phyloP scores from a whole-genome alignment of 2,113 vertebrate genomes.

The Hemicordylus capensis region DNA sequence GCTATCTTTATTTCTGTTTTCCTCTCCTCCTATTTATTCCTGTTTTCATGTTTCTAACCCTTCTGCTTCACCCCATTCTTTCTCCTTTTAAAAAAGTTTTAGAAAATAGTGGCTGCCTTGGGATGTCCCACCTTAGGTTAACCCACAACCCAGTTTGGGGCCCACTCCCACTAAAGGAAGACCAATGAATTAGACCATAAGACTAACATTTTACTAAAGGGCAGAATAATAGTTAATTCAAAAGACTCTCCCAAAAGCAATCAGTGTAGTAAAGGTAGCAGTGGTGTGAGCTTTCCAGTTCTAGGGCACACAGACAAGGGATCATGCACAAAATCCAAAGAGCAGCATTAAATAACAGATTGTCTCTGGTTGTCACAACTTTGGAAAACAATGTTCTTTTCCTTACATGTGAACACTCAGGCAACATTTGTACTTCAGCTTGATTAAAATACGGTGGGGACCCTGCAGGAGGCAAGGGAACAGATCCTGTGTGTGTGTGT shows the following conservation, averaged over 20 bases:
- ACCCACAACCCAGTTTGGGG: too few species aligned
- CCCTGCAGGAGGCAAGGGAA: not conserved
- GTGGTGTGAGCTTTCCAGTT: too few species aligned
- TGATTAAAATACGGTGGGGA: not conserved
- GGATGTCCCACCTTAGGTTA: too few species aligned
- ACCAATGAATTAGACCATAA: too few species aligned
- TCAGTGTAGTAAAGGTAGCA: too few species aligned
- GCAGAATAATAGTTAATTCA: not conserved
- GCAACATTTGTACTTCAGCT: not conserved
- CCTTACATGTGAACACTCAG: not conserved
- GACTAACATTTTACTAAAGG: not conserved
- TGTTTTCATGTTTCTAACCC: too few species aligned
- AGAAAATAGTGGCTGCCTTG: not conserved
- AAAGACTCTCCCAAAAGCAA: not conserved
- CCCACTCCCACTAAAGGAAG: too few species aligned
- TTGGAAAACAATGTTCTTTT: not conserved
- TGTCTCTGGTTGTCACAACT: not conserved
- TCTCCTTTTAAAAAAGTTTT: not conserved
- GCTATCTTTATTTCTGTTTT: too few species aligned
- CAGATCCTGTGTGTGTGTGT: too few species aligned
- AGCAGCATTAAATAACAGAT: not conserved
- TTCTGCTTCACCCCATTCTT: too few species aligned
- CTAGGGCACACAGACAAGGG: too few species aligned
- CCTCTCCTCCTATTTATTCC: too few species aligned
- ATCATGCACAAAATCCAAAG: not conserved